phyloP scores from a whole-genome alignment of 2,113 vertebrate genomes.

The Struthidea cinerea region DNA sequence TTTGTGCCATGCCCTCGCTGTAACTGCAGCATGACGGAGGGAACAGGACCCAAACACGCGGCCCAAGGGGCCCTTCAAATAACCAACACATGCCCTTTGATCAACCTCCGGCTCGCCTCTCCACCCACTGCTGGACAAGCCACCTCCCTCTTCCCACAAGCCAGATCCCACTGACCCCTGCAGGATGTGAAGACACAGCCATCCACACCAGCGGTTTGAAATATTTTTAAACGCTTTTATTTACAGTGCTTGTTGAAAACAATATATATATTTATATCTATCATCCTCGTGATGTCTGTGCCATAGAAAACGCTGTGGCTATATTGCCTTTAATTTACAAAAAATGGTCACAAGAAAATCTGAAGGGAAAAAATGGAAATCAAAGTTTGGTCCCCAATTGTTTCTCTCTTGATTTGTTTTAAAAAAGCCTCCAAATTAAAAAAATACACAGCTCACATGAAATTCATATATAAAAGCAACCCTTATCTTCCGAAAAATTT shows the following conservation, averaged over 20 bases:
- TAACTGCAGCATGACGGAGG: accelerated
- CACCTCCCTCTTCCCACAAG: not conserved
- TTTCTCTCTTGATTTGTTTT: conserved; percentile 26
- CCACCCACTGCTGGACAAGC: not conserved
- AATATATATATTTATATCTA: conserved; percentile 74
- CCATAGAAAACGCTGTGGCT: conserved; percentile 68
- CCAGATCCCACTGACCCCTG: not conserved
- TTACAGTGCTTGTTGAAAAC: conserved; percentile 72
- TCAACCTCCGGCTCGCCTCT: accelerated
- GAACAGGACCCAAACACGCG: accelerated
- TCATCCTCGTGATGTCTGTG: conserved; percentile 64
- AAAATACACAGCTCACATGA: conserved; percentile 39
- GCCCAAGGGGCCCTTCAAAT: accelerated
- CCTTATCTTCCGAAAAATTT: conserved; percentile 33
- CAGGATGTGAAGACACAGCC: not conserved
- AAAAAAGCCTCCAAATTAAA: conserved; percentile 61
- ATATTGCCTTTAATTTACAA: conserved; percentile 66
- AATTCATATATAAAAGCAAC: conserved; percentile 63
- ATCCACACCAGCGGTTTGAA: not conserved
- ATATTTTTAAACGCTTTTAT: conserved; percentile 70
- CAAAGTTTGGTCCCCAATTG: conserved; percentile 65
- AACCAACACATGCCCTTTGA: not conserved
- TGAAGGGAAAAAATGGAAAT: conserved; percentile 50
- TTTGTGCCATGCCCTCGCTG: accelerated
- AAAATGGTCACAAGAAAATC: conserved; percentile 62